Evolutionary conservation across 2,797 vertebrate genomes (phyloP).

Genomic region (Syngnathus rostellatus): DNA sequence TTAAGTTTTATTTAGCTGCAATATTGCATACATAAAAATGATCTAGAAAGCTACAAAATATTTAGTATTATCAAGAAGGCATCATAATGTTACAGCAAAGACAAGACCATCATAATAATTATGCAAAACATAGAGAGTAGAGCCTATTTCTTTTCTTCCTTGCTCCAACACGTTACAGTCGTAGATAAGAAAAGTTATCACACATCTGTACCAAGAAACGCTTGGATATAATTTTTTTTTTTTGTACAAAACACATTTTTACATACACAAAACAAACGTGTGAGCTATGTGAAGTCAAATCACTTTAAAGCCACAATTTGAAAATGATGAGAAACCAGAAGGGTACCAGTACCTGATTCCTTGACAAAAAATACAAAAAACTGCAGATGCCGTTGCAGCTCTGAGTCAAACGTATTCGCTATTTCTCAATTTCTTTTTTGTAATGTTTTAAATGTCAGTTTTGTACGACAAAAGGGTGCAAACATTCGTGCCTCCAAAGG

Average conservation of each 20-base stretch:
- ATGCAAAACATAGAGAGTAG: constrained; percentile 90
- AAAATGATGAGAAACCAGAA: constrained; percentile 82
- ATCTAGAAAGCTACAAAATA: constrained; percentile 99
- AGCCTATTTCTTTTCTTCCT: constrained; percentile 60
- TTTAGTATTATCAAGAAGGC: constrained; percentile 99
- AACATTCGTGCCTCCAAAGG: constrained; percentile 60
- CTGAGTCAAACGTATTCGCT: not conserved
- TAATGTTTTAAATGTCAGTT: constrained; percentile 40
- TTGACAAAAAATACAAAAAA: constrained; percentile 76
- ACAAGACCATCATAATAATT: constrained; percentile 78
- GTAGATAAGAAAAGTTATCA: constrained; percentile 96
- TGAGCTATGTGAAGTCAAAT: constrained; percentile 68
- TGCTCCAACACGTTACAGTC: constrained; percentile 88
- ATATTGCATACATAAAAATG: constrained; percentile 99
- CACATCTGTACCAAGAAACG: constrained; percentile 97
- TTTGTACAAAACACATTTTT: constrained; percentile 92
- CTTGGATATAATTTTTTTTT: constrained; percentile 72
- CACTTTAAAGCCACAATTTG: constrained; percentile 97
- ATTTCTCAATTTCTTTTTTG: constrained; percentile 51
- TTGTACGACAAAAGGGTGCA: constrained; percentile 25
- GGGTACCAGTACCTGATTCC: constrained; percentile 98
- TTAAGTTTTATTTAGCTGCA: constrained; percentile 95
- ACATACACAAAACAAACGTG: constrained; percentile 79
- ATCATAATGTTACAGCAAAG: constrained; percentile 99
- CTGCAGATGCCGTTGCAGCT: constrained; percentile 84